Percentiles rank a stretch among this genome's conserved stretches.
phyloP scores from a whole-genome alignment of 2,113 vertebrate species.

The Desmodus rotundus region DNA sequence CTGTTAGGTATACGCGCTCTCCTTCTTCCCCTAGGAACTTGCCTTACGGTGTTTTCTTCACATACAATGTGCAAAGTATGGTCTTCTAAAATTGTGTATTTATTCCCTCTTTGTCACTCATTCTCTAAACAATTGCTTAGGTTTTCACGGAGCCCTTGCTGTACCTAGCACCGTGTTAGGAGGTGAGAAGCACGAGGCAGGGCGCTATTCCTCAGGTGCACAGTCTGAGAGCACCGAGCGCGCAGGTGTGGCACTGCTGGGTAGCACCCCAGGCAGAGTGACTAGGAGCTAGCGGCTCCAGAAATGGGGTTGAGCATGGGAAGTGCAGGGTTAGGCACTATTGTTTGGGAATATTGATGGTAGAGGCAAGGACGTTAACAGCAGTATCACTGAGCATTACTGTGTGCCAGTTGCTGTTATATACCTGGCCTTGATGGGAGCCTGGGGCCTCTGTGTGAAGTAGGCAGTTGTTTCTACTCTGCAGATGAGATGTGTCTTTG shows the following conservation, averaged over 20 bases:
- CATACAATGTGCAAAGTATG: not conserved
- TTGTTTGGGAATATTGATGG: too few species aligned
- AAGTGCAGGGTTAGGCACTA: too few species aligned
- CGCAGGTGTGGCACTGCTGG: not conserved
- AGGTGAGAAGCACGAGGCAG: fast-evolving
- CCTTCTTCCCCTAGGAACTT: not conserved
- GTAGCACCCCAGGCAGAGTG: too few species aligned
- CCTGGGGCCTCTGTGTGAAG: fast-evolving
- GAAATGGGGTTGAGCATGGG: too few species aligned
- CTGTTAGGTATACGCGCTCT: fast-evolving
- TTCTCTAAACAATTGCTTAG: not conserved
- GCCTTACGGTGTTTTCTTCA: not conserved
- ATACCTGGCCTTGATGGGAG: fast-evolving
- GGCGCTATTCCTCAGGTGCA: not conserved
- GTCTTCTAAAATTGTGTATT: not conserved
- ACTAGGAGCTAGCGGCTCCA: not conserved
- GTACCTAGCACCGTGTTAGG: fast-evolving
- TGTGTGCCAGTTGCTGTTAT: not conserved
- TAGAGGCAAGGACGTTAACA: too few species aligned
- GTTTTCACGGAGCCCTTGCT: fast-evolving
- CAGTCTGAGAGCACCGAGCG: not conserved
- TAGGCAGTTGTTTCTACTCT: fast-evolving
- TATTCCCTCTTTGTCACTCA: not conserved
- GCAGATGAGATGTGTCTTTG: fast-evolving
- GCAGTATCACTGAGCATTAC: not conserved